Evolutionary conservation across 2,888 invertebrate species (phyloP).

Genomic region (Lycia hirtaria): DNA sequence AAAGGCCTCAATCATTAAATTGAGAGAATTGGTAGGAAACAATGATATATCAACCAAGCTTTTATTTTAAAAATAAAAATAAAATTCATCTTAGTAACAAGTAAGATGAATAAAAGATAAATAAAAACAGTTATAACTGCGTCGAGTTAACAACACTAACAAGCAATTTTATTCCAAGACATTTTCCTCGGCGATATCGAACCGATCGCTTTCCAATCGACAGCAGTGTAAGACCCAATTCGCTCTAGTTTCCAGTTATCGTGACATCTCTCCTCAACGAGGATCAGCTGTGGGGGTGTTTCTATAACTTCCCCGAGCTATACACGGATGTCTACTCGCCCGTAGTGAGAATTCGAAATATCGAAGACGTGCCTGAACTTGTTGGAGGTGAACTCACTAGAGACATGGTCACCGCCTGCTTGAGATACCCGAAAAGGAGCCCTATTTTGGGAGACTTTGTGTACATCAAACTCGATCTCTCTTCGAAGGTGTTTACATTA

Average conservation of each 20-base stretch:
- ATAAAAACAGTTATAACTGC: too few relatives aligned
- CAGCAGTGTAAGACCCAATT: background rate
- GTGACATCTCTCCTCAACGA: conserved; percentile 71
- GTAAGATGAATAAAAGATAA: too few relatives aligned
- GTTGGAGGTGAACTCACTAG: conserved; percentile 78
- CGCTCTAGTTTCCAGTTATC: conserved; percentile 64
- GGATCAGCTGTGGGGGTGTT: conserved; percentile 74
- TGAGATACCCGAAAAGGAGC: conserved; percentile 80
- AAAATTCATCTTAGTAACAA: too few relatives aligned
- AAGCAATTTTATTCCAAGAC: background rate
- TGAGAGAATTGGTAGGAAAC: too few relatives aligned
- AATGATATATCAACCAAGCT: too few relatives aligned
- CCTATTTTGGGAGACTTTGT: conserved; percentile 83
- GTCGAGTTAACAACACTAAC: background rate
- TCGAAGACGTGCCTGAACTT: conserved; percentile 65
- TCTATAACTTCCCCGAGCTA: conserved; percentile 73
- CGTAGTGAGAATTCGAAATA: conserved; percentile 55
- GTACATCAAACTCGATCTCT: conserved; percentile 83
- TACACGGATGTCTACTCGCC: conserved; percentile 71
- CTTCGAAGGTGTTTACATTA: conserved; percentile 59
- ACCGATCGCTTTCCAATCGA: background rate
- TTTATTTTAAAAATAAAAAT: too few relatives aligned
- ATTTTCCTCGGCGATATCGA: background rate
- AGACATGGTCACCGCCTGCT: conserved; percentile 79
- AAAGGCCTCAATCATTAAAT: too few relatives aligned